Evolutionary conservation across 1,140 invertebrate species (phyloP).

Genomic region (Zaprionus capensis): DNA sequence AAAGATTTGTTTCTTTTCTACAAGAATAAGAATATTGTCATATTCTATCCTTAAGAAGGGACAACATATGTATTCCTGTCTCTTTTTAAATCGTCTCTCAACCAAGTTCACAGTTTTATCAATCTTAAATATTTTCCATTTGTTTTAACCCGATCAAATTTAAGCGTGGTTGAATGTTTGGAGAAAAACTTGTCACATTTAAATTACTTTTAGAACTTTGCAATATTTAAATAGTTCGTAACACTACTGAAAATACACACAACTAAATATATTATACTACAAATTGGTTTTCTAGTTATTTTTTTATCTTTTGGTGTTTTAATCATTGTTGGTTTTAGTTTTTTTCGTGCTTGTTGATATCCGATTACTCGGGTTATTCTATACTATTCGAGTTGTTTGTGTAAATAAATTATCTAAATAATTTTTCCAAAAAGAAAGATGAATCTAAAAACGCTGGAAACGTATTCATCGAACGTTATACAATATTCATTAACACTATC

Average conservation of each 20-base stretch:
- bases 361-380: not conserved
- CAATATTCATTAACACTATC: conserved; percentile 68
- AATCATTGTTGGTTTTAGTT: conserved; percentile 9
- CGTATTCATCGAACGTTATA: conserved; percentile 25
- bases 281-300: not conserved
- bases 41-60: conserved; percentile 5
- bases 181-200: not conserved
- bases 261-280: not conserved
- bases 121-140: not conserved
- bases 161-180: not conserved
- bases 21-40: conserved; percentile 59
- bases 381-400: conserved; percentile 14
- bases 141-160: not conserved
- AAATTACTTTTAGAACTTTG: conserved; percentile 11
- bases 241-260: conserved; percentile 15
- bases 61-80: not conserved
- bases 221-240: conserved; percentile 19
- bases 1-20: conserved; percentile 29
- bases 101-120: not conserved
- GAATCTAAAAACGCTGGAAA: conserved; percentile 46
- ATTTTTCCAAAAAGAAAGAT: conserved; percentile 43
- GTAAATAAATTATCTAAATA: conserved; percentile 45
- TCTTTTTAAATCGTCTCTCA: not conserved
- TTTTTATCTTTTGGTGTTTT: conserved; percentile 1
- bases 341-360: conserved; percentile 9